Evolutionary conservation across 2,113 vertebrate genomes (phyloP).

Genomic region (Mus spicilegus): DNA sequence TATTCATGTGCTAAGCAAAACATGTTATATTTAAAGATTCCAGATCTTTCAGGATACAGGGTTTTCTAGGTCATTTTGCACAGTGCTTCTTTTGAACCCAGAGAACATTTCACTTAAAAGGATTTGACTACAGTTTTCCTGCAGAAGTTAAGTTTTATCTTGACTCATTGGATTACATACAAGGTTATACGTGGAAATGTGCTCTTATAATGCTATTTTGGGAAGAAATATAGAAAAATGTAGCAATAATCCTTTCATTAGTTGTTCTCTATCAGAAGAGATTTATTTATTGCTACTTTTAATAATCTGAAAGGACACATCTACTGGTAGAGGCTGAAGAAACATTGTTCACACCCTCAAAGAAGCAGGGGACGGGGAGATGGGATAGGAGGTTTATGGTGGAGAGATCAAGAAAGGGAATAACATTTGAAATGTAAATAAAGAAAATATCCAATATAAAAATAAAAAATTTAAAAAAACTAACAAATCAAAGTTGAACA

Average conservation of each 20-base stretch:
- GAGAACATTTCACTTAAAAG: slow-evolving; percentile 66
- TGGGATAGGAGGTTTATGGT: too few relatives aligned
- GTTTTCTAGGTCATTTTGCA: slow-evolving; percentile 47
- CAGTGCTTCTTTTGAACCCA: not conserved
- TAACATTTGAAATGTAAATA: too few relatives aligned
- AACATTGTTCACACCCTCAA: slow-evolving; percentile 1
- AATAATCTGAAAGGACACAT: slow-evolving; percentile 51
- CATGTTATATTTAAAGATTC: slow-evolving; percentile 21
- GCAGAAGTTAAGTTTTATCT: slow-evolving; percentile 64
- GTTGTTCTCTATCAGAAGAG: not conserved
- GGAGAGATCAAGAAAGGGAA: too few relatives aligned
- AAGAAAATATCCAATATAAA: too few relatives aligned
- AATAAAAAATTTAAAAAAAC: not conserved
- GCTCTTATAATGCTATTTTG: slow-evolving; percentile 66
- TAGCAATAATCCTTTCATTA: slow-evolving; percentile 59
- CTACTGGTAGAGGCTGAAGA: not conserved
- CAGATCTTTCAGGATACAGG: slow-evolving; percentile 52
- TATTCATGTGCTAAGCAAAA: slow-evolving; percentile 51
- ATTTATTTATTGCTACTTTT: slow-evolving; percentile 62
- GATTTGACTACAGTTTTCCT: slow-evolving; percentile 59
- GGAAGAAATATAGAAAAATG: slow-evolving; percentile 72
- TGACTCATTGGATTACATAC: slow-evolving; percentile 69
- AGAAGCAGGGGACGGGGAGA: too few relatives aligned
- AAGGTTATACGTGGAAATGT: slow-evolving; percentile 72
- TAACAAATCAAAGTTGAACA: not conserved